Evolutionary conservation across 1,140 invertebrate genomes (phyloP), one percentile per base, ranked within the genome.

Genomic region (Pomacea maculata): DNA sequence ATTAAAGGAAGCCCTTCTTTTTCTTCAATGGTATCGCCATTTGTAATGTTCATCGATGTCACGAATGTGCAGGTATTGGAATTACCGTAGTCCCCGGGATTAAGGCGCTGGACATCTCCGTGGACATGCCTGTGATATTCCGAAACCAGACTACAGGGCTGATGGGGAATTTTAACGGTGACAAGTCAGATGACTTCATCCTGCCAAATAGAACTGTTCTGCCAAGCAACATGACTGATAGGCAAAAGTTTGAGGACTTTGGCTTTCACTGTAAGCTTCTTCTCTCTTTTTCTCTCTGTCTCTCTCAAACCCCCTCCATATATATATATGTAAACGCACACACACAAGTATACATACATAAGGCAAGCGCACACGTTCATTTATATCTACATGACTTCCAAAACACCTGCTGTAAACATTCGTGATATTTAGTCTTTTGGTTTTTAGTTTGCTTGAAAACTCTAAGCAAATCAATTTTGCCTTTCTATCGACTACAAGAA

Each of bases 141-240:
- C 74, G 73, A 75, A 77, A 78, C 19, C 81, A 84, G 63, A 85
- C 83, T 63, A 25, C 55, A 54, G 87, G 87, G 17, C 71, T 88
- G 17, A 75, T 88, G 10, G 87, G 87, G 21, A 85, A 83, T 70
- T 84, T 83, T 70, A 82, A 88, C 82, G 81, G 78, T 6, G 54
- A 83, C 61, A 57, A 70, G 21, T 74, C 29, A 11, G 82, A 88
- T 82, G 87, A 88, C 71, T 85, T 85, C 63, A 77, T 72, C 25
- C 29, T 77, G 6, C 82, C 84, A 9, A 81, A 88, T 78, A 83
- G 86, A 80, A 83, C 74, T 12, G 52, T 81, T 11, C 67, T 87
- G 17, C 15, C 80, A 4, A 29, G 55, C 14, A 80, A 83, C 29
- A 61, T 78, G 10, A 75, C 68, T 14, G 86, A 86, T 17, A 79